Base-by-base conservation (phyloP, 2,888 invertebrate species). In the Crepidodera aurea region DNA sequence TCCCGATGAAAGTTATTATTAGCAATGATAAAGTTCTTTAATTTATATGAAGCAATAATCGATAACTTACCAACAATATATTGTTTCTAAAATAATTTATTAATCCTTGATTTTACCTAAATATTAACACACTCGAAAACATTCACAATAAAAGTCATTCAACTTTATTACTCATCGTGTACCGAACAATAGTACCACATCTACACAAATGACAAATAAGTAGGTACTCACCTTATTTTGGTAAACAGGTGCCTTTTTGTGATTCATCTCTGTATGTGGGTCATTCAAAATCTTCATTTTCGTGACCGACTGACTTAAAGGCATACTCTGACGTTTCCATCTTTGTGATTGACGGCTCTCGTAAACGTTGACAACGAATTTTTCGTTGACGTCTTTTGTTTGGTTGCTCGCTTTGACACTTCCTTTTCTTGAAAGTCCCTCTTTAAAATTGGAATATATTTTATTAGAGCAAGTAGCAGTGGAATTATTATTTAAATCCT, bases 351-450 rank as follows among this genome's bases (percentile, higher is more conserved):
- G 57, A 15, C 65, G 61, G 34, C 71, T 71, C 51, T 74, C 70
- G 37, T 64, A 74, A n/a, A 71, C 42, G 60, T 75, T 75, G 0
- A 72, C 67, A 7, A 74, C 59, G 42, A 75, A 74, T 55, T 66
- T 70, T 12, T 64, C 56, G 10, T 44, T 19, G 12, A 12, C 10
- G 4, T 29, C 50, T 48, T 48, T 48, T 8, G 27, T n/a, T n/a
- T 22, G 6, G n/a, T 32, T 32, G 1, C 2, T n/a, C 5, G 5
- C 12, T 3, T n/a, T 34, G 4, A 12, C 2, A 34, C 6, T 10
- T 2, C 44, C 5, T 22, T 22, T 19, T 16, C 13, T 44, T 5
- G 10, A 12, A 10, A 22, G 4, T 1, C n/a, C 32, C 2, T 32
- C n/a, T 32, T 32, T 32, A 10, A 32, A 32, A 5, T 32, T 32